Base-by-base conservation (phyloP, 2,888 invertebrate genomes). In the Dusona sp. region DNA sequence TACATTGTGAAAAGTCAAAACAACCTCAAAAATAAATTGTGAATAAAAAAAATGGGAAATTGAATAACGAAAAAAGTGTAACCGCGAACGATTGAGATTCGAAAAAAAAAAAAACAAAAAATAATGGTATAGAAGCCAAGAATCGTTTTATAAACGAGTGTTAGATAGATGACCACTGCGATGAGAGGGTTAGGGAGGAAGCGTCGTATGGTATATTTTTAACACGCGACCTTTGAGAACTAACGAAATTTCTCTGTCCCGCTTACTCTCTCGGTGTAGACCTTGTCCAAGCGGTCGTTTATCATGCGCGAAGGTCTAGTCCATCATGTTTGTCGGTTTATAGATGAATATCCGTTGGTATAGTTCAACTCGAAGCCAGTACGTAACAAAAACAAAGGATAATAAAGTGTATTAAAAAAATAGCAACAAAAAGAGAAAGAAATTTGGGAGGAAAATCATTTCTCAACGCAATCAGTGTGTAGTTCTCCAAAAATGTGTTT, bases 171-270 rank as follows among this genome's bases (percentile, higher is more conserved):
- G 75, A 29, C n/a, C 29, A 38, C 29, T 16, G 29, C 19, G 72
- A 19, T 36, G 79, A 42, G 36, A 64, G 79, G 72, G 36, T 72
- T 25, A 70, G 77, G 48, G 77, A 68, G 77, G 70, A 84, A 80
- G 77, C 54, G 51, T 77, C 77, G 70, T 80, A 70, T 19, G 73
- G 80, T 80, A 80, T 84, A 84, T 84, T 84, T 84, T 80, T 84
- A 84, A 84, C 84, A 33, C 65, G 29, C 84, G 84, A 84, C 84
- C 84, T 84, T 84, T 82, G 68, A 82, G 57, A 68, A 82, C 45
- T 25, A 51, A 73, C 80, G 45, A 80, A 45, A 80, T 65, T 19
- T 42, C 8, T 54, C 54, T 33, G 19, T 45, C 67, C 75, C 67
- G 48, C 51, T 65, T n/a, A 45, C 65, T 80, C 67, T 73, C 29